These are phyloP conservation scores for Conger conger DNA, from an alignment of 2,113 vertebrate genomes.

Conservation along the genomic window DNA sequence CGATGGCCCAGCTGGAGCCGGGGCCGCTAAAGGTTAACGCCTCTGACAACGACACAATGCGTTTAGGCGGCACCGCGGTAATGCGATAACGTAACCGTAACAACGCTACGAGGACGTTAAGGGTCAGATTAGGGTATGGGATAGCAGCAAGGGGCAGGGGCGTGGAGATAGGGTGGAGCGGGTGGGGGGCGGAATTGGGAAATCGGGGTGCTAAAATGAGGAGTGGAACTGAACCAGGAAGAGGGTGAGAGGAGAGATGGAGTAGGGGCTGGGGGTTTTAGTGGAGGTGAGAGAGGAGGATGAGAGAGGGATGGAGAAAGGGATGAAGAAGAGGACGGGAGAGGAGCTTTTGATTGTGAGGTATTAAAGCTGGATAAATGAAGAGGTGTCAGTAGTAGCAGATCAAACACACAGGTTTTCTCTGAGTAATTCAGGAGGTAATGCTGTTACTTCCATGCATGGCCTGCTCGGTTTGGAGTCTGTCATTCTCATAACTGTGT, in stretches of 20 bases:
- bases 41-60: background rate
- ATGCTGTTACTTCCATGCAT: too few species aligned
- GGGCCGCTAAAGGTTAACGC: background rate
- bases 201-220: background rate
- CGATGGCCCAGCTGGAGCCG: conserved; percentile 15
- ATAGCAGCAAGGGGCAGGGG: background rate
- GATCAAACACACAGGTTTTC: too few species aligned
- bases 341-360: too few species aligned
- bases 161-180: background rate
- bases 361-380: too few species aligned
- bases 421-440: too few species aligned
- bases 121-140: background rate
- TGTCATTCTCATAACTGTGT: too few species aligned
- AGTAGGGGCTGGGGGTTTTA: background rate
- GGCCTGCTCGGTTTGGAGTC: too few species aligned
- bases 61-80: background rate
- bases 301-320: background rate
- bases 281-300: background rate
- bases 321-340: too few species aligned
- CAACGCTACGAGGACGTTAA: background rate
- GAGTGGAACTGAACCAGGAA: background rate
- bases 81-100: background rate
- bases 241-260: background rate
- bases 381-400: too few species aligned
- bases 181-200: background rate